These are phyloP conservation scores for Chironomus tepperi DNA, from an alignment of 1,140 invertebrate genomes.

Conservation along the genomic window DNA sequence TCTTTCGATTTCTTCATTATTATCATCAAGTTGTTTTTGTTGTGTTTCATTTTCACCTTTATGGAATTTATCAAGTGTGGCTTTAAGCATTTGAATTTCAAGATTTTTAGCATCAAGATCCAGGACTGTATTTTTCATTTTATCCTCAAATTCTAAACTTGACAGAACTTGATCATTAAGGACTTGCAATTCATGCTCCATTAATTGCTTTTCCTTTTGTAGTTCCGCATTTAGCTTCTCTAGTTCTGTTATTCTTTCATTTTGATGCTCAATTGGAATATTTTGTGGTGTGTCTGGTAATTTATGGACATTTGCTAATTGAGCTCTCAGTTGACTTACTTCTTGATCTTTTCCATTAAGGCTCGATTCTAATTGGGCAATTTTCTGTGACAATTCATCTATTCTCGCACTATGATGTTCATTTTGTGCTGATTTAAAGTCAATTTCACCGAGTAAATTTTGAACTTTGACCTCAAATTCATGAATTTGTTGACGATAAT, in stretches of 20 bases:
- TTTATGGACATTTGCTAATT: neutral
- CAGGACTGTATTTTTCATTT: constrained; percentile 33
- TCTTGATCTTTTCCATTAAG: constrained; percentile 30
- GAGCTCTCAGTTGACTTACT: neutral
- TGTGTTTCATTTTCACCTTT: constrained; percentile 37
- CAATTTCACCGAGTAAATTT: neutral
- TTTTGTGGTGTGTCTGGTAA: constrained; percentile 26
- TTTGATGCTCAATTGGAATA: constrained; percentile 26
- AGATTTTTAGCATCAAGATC: constrained; percentile 37
- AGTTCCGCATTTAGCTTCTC: constrained; percentile 29
- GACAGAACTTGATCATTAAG: constrained; percentile 38
- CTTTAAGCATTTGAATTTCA: constrained; percentile 35
- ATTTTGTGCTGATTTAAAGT: constrained; percentile 1
- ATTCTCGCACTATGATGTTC: neutral
- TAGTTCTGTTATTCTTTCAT: constrained; percentile 28
- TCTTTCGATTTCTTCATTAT: constrained; percentile 29
- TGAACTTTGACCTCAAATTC: neutral
- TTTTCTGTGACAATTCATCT: constrained; percentile 40
- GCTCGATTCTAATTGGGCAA: constrained; percentile 34
- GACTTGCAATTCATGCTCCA: constrained; percentile 38
- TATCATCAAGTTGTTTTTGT: constrained; percentile 37
- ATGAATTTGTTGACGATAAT: constrained; percentile 2
- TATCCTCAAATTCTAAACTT: constrained; percentile 36
- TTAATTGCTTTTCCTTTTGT: constrained; percentile 33
- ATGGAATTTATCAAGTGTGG: constrained; percentile 33